Evolutionary conservation across 35 echinoderm and acorn worm species (phyloP), one percentile per base, ranked within the genome.

Genomic region (Amphiura filiformis): DNA sequence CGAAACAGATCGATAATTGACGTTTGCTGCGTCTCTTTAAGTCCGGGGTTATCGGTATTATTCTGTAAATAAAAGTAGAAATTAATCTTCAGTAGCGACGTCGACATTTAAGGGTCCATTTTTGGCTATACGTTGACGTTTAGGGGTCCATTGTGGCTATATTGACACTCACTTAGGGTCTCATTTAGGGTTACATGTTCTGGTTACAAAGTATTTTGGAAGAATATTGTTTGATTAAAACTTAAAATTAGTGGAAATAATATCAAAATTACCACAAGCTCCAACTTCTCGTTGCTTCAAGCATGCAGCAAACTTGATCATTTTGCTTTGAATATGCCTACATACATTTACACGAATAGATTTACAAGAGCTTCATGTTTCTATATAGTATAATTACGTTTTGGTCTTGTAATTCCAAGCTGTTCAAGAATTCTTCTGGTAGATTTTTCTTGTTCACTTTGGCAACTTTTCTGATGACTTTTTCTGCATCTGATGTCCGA

Each of bases 401-500:
- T 7, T 86, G 32, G 56, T 17, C 22, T 7, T 75, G 22, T 11
- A 38, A 23, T 32, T 39, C 32, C 11, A 52, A 20, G 44, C 79
- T 70, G 39, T 78, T n/a, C 20, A 88, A 39, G 47, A 78, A 79
- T 77, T 80, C 47, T 32, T 78, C 76, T 28, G 86, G 86, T 34
- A 88, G 41, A 0, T 78, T 22, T 13, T 41, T 47, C 77, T 88
- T 88, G 31, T 88, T 88, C 39, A 88, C 86, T 79, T 47, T 39
- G 4, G 86, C 86, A 18, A 39, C 77, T 13, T 88, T 80, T 32
- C 30, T 56, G 35, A 88, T 88, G 38, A 80, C 79, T 37, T 78
- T 57, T 44, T 88, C 76, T 42, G 86, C 86, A 14, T 88, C 38
- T 31, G 41, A 31, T 1, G 13, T 40, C 12, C 44, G 36, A 18